Evolutionary conservation across 1,140 invertebrate species (phyloP).

Genomic region (Phenacoccus solenopsis): DNA sequence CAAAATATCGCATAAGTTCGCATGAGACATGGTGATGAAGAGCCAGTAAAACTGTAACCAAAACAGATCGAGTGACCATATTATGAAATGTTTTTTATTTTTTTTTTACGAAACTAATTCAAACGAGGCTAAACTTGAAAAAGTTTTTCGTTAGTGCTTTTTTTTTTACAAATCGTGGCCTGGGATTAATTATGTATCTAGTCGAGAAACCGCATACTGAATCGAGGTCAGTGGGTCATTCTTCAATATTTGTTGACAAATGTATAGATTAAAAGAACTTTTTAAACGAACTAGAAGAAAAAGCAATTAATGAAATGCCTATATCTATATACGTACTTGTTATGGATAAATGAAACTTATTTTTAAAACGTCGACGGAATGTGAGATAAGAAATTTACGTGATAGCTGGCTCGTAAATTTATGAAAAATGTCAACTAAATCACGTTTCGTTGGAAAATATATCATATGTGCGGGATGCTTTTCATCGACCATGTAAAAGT

Average conservation of each 20-base stretch:
- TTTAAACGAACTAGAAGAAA: not conserved
- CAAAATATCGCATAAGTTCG: slow-evolving; percentile 57
- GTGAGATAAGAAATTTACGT: not conserved
- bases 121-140: too few relatives aligned
- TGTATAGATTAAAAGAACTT: too few relatives aligned
- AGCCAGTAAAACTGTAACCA: slow-evolving; percentile 53
- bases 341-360: not conserved
- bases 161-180: too few relatives aligned
- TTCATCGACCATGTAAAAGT: slow-evolving; percentile 1
- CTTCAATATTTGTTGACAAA: too few relatives aligned
- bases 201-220: too few relatives aligned
- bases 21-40: slow-evolving; percentile 50
- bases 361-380: not conserved
- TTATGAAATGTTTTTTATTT: too few relatives aligned
- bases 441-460: not conserved
- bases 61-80: too few relatives aligned
- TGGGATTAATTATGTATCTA: too few relatives aligned
- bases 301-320: not conserved
- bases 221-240: too few relatives aligned
- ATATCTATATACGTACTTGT: not conserved
- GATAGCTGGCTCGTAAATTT: not conserved
- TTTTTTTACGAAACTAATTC: too few relatives aligned
- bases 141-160: too few relatives aligned
- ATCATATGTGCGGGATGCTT: not conserved
- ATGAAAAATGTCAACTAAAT: slow-evolving; percentile 3